A percentile compares a stretch with the other conserved stretches of the same genome.
Conservation (phyloP, 2,888 invertebrate species). For the Aelia acuminata region DNA sequence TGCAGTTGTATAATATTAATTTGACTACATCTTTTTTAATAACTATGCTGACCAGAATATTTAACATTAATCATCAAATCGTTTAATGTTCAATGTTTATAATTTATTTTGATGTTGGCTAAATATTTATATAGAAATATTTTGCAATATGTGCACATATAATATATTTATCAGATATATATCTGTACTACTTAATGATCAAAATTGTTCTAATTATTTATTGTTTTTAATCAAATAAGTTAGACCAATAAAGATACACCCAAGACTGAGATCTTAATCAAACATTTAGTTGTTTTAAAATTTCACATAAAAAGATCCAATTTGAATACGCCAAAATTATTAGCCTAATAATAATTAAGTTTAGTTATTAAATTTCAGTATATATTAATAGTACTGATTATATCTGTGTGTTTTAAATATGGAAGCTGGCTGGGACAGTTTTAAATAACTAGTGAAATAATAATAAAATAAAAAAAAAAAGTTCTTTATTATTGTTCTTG, state of each 20-base stretch:
- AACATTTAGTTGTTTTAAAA: slow-evolving; percentile 32
- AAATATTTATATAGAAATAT: neutral
- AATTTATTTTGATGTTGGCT: neutral
- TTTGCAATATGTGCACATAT: neutral
- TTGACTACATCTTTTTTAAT: slow-evolving; percentile 13
- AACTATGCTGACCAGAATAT: neutral
- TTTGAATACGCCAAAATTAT: neutral
- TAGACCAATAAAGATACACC: slow-evolving; percentile 16
- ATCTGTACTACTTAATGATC: slow-evolving; percentile 14
- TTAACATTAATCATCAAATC: neutral
- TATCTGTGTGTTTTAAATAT: neutral
- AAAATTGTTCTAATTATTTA: slow-evolving; percentile 34
- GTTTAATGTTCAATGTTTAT: slow-evolving; percentile 3
- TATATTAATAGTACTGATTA: neutral
- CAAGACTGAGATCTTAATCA: slow-evolving; percentile 50
- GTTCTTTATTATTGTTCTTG: neutral
- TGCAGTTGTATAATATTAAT: neutral
- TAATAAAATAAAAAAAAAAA: slow-evolving; percentile 1
- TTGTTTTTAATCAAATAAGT: neutral
- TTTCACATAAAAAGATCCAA: slow-evolving; percentile 9
- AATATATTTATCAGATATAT: neutral
- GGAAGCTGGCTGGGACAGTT: slow-evolving; percentile 39
- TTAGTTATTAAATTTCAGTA: neutral
- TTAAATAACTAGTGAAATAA: neutral
- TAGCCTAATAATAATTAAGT: slow-evolving; percentile 2